Percentiles rank a stretch among this genome's conserved stretches.
Conservation (phyloP, 1,140 invertebrate species). For the Calliphora vicina region DNA sequence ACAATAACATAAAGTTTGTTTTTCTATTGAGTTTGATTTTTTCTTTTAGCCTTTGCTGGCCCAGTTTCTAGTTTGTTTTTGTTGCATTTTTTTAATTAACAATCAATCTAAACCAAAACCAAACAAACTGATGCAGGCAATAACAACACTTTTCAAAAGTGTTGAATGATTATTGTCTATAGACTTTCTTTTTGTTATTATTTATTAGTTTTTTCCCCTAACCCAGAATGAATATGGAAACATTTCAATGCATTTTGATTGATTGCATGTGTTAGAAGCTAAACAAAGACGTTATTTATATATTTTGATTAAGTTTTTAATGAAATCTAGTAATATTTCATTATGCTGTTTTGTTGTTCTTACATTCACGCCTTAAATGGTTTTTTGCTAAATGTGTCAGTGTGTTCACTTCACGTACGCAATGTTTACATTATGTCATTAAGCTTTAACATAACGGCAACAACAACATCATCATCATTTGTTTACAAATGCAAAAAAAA, state of each 20-base stretch:
- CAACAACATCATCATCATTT: too few species aligned
- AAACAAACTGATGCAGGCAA: neutral
- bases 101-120: neutral
- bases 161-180: conserved; percentile 10
- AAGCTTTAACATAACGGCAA: too few species aligned
- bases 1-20: neutral
- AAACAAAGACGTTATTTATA: neutral
- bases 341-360: too few species aligned
- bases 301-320: too few species aligned
- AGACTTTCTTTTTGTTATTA: too few species aligned
- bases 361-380: too few species aligned
- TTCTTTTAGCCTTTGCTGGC: neutral
- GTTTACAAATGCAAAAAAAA: too few species aligned
- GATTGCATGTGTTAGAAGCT: neutral
- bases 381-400: too few species aligned
- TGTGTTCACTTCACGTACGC: too few species aligned
- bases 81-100: neutral
- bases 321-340: too few species aligned
- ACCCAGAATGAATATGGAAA: neutral
- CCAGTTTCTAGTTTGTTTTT: neutral
- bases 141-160: neutral
- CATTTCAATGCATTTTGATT: neutral
- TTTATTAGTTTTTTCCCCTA: too few species aligned
- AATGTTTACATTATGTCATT: too few species aligned
- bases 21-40: neutral